phyloP scores from a whole-genome alignment of 2,888 invertebrate species.

The Cinara cedri region DNA sequence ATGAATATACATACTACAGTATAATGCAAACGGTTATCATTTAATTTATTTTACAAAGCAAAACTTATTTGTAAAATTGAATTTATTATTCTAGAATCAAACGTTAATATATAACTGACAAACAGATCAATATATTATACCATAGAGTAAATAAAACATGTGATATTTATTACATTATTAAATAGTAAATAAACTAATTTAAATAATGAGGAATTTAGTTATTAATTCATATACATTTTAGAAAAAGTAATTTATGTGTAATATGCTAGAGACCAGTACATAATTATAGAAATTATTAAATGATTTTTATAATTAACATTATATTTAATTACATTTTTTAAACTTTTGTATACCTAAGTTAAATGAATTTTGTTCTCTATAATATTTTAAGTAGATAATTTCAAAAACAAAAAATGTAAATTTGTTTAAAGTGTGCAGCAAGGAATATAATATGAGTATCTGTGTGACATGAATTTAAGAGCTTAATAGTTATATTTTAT shows the following conservation, averaged over 20 bases:
- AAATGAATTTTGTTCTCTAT: constrained; percentile 25
- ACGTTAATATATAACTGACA: no score
- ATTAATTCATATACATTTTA: not conserved
- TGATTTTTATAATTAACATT: not conserved
- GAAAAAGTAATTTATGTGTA: constrained; percentile 6
- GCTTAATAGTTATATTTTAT: not conserved
- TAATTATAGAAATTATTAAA: not conserved
- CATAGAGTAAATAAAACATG: not conserved
- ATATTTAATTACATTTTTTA: not conserved
- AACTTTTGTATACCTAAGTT: not conserved
- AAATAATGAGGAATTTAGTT: constrained; percentile 3
- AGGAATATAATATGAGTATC: not conserved
- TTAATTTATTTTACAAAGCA: not conserved
- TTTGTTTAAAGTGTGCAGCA: constrained; percentile 1
- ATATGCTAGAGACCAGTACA: not conserved
- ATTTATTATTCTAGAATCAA: not conserved
- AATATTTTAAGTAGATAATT: constrained; percentile 40
- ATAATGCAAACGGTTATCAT: no score
- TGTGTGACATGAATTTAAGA: not conserved
- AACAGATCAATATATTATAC: not conserved
- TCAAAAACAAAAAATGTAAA: constrained; percentile 4
- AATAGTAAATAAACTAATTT: not conserved
- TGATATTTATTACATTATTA: no score
- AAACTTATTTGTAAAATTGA: not conserved
- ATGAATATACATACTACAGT: no score